Base-by-base conservation (phyloP, 1,140 invertebrate species). In the Ganaspis sp. region DNA sequence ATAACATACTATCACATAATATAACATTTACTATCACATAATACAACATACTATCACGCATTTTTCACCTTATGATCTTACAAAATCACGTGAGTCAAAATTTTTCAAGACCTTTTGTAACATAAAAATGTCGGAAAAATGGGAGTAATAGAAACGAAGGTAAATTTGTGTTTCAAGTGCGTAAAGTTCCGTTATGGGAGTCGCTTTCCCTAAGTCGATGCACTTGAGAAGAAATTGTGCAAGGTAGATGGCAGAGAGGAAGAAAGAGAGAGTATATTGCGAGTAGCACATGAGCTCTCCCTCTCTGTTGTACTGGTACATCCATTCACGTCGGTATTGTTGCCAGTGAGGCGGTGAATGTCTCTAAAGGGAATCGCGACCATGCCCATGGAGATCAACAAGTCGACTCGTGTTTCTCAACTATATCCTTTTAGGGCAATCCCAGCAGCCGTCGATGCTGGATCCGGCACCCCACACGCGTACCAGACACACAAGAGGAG, bases 301-400 rank as follows among this genome's bases (percentile, higher is more conserved):
- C 58, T 64, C 58, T 64, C 58, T 64, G 23, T 64, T 64, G 26
- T 29, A n/a, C 45, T 49, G 15, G 0, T n/a, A 29, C 26, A n/a
- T 29, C 58, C 58, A 64, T 64, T 64, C 58, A 64, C 23, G 26
- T 64, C 26, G 58, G 58, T n/a, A 64, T 64, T 64, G 26, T 64
- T 64, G 15, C 12, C 58, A 26, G 58, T 64, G 58, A 29, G 23
- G 58, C 58, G 58, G 58, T 64, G 21, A 64, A 29, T 29, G 23
- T 64, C 58, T 64, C 58, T 29, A 64, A 64, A 64, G 58, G 58
- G 58, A 64, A 64, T 64, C 58, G 58, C 58, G 58, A 64, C 58
- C 58, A 64, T 64, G 58, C 58, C 58, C 58, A 64, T 64, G 58
- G 58, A 64, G 58, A 64, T 64, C 58, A 29, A 34, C 3, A 34